Evolutionary conservation across 2,888 invertebrate genomes (phyloP), one percentile per base, ranked within the genome.

Genomic region (Dasypogon diadema): DNA sequence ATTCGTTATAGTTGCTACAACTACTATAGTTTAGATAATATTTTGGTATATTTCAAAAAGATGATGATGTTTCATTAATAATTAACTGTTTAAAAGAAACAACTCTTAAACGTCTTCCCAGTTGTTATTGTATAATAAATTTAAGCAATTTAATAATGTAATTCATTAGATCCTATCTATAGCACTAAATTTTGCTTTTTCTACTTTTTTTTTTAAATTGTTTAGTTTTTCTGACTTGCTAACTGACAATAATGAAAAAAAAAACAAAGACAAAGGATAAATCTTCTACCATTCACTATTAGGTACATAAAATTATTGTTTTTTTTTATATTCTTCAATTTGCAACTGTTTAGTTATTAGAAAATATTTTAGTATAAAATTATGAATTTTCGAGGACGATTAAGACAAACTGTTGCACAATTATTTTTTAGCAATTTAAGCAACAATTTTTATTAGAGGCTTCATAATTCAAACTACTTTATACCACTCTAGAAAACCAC

Each of bases 91-190:
- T 65, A 14, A 42, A 12, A 30, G 22, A 63, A 65, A 65, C 65
- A 65, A 76, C 76, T 74, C 74, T 74, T 74, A 65, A 76, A 58
- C 30, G 76, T 76, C 76, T 76, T 76, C 76, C 76, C 74, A 74
- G 74, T 70, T 74, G 60, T 60, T 60, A 60, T 74, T 76, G 74
- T 63, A 55, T 51, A 74, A 60, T 73, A 73, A 73, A 26, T 34
- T 73, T 73, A 72, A 54, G 56, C 54, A 55, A 24, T 16, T 42
- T 12, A 12, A 42, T 42, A 42, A 42, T 12, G n/a, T 30, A 30
- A 30, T 30, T 30, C 8, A 30, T 30, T 30, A 8, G 8, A 5
- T 30, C 3, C 30, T 30, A 8, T 30, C 22, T 63, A 63, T 37
- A 63, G 21, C 12, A 42, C n/a, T n/a, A 42, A 21, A 63, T 63